Evolutionary conservation across 2,888 invertebrate species (phyloP).

Genomic region (Dugesia japonica): DNA sequence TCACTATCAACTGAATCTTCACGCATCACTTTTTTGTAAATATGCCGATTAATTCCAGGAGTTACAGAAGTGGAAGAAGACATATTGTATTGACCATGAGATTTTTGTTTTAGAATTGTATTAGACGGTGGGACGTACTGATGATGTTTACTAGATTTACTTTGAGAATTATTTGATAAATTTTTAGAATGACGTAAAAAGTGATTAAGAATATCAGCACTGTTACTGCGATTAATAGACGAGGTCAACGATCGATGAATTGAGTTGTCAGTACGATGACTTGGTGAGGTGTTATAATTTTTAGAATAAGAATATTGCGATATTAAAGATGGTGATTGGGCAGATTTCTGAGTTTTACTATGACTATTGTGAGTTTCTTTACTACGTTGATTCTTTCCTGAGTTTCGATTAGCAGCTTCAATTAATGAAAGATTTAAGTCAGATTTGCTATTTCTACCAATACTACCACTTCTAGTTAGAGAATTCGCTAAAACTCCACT

Average conservation of each 20-base stretch:
- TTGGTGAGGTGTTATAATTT: background rate
- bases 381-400: background rate
- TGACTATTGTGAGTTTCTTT: no score
- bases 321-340: background rate
- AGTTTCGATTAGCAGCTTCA: background rate
- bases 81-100: background rate
- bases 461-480: background rate
- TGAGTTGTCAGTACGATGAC: background rate
- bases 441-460: background rate
- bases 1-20: constrained; percentile 9
- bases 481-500: constrained; percentile 3
- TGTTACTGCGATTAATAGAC: constrained; percentile 20
- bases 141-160: background rate
- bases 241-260: background rate
- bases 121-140: background rate
- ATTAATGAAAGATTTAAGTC: background rate
- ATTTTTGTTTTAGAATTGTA: background rate
- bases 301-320: background rate
- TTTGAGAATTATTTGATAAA: background rate
- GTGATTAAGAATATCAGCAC: constrained; percentile 28
- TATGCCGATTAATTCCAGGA: background rate
- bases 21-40: background rate
- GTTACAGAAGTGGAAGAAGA: background rate
- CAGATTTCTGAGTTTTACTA: background rate
- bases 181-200: background rate